phyloP scores from a whole-genome alignment of 1,140 invertebrate species.

The Laupala kohalensis region DNA sequence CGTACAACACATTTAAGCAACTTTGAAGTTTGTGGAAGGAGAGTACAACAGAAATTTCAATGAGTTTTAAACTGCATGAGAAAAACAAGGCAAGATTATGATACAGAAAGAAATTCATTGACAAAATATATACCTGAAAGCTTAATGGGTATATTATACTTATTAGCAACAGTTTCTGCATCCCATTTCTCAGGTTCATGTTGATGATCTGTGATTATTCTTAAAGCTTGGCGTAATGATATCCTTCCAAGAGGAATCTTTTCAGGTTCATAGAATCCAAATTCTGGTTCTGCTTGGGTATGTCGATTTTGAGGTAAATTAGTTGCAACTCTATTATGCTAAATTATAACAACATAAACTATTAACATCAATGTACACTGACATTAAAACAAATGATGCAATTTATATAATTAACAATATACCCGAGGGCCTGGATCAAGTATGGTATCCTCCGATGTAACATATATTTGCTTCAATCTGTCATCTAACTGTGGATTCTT shows the following conservation, averaged over 20 bases:
- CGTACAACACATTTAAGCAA: too few relatives aligned
- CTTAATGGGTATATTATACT: slow-evolving; percentile 40
- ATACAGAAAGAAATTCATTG: neutral
- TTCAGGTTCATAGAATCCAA: slow-evolving; percentile 25
- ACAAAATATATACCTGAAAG: neutral
- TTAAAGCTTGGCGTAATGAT: slow-evolving; percentile 26
- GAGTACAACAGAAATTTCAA: neutral
- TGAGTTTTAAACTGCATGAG: neutral
- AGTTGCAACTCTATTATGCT: neutral
- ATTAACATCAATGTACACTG: too few relatives aligned
- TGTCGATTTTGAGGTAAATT: slow-evolving; percentile 32
- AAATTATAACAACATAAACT: neutral
- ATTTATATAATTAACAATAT: neutral
- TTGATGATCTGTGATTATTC: slow-evolving; percentile 47
- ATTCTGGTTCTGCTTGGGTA: slow-evolving; percentile 24
- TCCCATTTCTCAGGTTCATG: slow-evolving; percentile 39
- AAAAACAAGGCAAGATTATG: neutral
- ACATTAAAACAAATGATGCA: too few relatives aligned
- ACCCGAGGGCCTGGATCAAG: slow-evolving; percentile 16
- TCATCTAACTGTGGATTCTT: slow-evolving; percentile 43
- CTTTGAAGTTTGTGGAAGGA: too few relatives aligned
- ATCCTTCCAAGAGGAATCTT: slow-evolving; percentile 27
- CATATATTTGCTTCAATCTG: slow-evolving; percentile 51
- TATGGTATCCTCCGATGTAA: slow-evolving; percentile 39
- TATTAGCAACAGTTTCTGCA: slow-evolving; percentile 40